Evolutionary conservation across 2,888 invertebrate genomes (phyloP), one percentile per base, ranked within the genome.

Genomic region (Melanostoma scalare): DNA sequence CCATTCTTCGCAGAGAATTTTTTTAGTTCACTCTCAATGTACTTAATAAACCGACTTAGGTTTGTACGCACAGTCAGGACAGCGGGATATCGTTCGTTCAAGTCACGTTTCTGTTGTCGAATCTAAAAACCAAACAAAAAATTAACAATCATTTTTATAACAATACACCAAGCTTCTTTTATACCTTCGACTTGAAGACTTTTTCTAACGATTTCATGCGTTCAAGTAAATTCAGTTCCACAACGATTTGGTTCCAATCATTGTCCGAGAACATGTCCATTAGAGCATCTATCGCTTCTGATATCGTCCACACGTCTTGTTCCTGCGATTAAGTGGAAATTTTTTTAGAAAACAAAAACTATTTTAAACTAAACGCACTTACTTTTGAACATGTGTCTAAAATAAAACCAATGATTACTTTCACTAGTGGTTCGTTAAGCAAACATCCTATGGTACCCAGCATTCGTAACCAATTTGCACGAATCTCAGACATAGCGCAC

Each of bases 251-350:
- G 89, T 96, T 94, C 72, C 95, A 94, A 88, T 95, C 94, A 88
- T 96, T 96, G 88, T 96, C 95, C 0, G 95, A 93, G 90, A 95
- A 96, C 86, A 96, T 93, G 88, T 96, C 96, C 90, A 96, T 95
- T 35, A 96, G 88, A 0, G 95, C 94, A 88, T 96, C 96, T 46
- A 96, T 89, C 3, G 95, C 93, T 91, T 96, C 96, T 0, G 96
- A 95, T 42, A 94, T 91, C 4, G 95, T 93, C 94, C 95, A 95
- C 5, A 95, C 93, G 82, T 95, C 94, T 30, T 92, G 90, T 87
- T 95, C 95, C 86, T 93, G 93, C n/a, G 79, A 40, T 20, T 3
- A 3, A 5, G n/a, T 10, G 48, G 4, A 20, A 1, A 52, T 9
- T 3, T 6, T 33, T 2, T 2, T 38, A 6, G 9, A 6, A 6